Percentiles rank a stretch among this genome's conserved stretches.
Evolutionary conservation across 2,888 invertebrate genomes (phyloP).

Genomic region (Spilarctia lutea): DNA sequence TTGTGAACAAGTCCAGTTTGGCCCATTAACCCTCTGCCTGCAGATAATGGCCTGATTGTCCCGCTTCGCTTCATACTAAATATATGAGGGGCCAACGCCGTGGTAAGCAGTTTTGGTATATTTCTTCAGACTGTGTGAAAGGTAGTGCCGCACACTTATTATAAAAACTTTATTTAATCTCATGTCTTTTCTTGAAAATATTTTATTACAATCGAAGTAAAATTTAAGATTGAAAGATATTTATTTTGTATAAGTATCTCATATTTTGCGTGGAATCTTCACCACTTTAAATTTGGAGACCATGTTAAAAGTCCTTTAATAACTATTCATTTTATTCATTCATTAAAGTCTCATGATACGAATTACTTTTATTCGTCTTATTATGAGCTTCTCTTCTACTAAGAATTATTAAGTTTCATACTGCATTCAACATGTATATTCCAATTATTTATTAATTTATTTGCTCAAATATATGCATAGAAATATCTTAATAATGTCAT

Average conservation of each 20-base stretch:
- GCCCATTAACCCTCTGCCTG: conserved; percentile 72
- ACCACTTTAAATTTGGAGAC: background rate
- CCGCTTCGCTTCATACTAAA: conserved; percentile 59
- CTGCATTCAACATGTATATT: too few relatives aligned
- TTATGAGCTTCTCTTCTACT: background rate
- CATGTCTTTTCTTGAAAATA: background rate
- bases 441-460: too few relatives aligned
- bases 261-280: background rate
- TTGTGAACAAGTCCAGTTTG: conserved; percentile 60
- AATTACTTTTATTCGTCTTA: background rate
- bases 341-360: too few relatives aligned
- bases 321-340: too few relatives aligned
- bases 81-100: conserved; percentile 46
- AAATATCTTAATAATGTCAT: too few relatives aligned
- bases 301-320: too few relatives aligned
- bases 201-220: background rate
- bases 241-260: too few relatives aligned
- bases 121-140: conserved; percentile 27
- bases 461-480: too few relatives aligned
- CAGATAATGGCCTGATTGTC: conserved; percentile 67
- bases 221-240: background rate
- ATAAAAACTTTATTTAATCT: background rate
- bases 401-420: too few relatives aligned
- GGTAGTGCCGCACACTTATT: conserved; percentile 3
- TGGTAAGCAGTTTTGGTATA: conserved; percentile 31